A percentile compares a stretch with the other conserved stretches of the same genome.
These are phyloP conservation scores for Drosophila pruinosa DNA, from an alignment of 1,140 invertebrate species.

Conservation along the genomic window DNA sequence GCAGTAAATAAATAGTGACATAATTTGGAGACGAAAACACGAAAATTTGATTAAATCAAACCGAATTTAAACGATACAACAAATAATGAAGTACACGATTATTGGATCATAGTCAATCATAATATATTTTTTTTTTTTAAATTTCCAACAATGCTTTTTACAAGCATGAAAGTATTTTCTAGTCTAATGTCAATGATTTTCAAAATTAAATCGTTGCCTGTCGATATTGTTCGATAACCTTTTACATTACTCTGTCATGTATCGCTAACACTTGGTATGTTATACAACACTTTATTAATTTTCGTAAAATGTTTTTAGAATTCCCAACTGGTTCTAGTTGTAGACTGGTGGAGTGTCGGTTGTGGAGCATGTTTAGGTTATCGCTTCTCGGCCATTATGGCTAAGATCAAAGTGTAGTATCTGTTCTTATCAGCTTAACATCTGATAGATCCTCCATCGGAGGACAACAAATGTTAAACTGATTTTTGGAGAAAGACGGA, in stretches of 20 bases:
- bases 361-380: not conserved
- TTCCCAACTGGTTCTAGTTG: conserved; percentile 18
- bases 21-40: conserved; percentile 21
- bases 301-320: not conserved
- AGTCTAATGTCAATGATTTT: too few species aligned
- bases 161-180: too few species aligned
- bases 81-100: too few species aligned
- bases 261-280: not conserved
- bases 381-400: conserved; percentile 2
- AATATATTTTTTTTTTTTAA: too few species aligned
- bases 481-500: conserved; percentile 85
- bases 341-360: not conserved
- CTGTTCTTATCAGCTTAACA: conserved; percentile 88
- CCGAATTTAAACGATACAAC: too few species aligned
- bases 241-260: not conserved
- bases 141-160: too few species aligned
- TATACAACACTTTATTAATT: not conserved
- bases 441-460: conserved; percentile 86
- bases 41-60: not conserved
- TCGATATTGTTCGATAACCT: not conserved
- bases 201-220: too few species aligned
- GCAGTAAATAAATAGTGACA: not conserved
- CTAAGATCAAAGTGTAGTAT: conserved; percentile 40
- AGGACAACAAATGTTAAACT: conserved; percentile 86
- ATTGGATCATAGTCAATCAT: too few species aligned